These are phyloP conservation scores for Mormyrus lacerda DNA, from an alignment of 2,113 vertebrate genomes.

Conservation along the genomic window DNA sequence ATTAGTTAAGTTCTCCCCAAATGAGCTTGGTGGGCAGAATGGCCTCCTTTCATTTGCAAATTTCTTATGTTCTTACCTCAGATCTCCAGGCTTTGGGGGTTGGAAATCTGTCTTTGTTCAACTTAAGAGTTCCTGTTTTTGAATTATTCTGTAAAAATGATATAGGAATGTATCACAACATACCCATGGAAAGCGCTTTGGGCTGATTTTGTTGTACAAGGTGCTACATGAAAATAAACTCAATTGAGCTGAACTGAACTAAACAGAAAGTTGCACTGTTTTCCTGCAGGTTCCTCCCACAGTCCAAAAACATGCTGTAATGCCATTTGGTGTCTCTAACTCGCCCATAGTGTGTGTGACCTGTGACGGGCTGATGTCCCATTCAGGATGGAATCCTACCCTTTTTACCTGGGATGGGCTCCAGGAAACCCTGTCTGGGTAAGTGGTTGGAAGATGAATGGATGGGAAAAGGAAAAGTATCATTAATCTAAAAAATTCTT, in stretches of 20 bases:
- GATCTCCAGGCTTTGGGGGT: not conserved
- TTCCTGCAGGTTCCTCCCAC: not conserved
- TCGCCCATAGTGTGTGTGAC: not conserved
- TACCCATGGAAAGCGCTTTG: not conserved
- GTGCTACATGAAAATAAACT: not conserved
- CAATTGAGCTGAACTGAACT: not conserved
- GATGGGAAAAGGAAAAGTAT: not conserved
- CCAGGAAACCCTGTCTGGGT: not conserved
- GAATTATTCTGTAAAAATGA: not conserved
- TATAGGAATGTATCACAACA: not conserved
- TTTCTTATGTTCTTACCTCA: not conserved
- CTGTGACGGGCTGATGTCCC: not conserved
- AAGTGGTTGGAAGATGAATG: not conserved
- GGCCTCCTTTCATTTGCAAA: no score
- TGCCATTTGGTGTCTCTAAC: not conserved
- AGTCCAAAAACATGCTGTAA: not conserved
- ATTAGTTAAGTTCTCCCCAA: no score
- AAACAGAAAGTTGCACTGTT: not conserved
- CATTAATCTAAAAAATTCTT: not conserved
- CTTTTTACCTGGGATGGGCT: not conserved
- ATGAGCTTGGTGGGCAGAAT: no score
- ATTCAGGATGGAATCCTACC: not conserved
- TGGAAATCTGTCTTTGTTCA: not conserved
- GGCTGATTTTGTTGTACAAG: not conserved
- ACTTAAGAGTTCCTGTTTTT: not conserved